Percentiles rank a stretch among this genome's conserved stretches.
Evolutionary conservation across 2,797 vertebrate species (phyloP).

Genomic region (Taeniopygia guttata): DNA sequence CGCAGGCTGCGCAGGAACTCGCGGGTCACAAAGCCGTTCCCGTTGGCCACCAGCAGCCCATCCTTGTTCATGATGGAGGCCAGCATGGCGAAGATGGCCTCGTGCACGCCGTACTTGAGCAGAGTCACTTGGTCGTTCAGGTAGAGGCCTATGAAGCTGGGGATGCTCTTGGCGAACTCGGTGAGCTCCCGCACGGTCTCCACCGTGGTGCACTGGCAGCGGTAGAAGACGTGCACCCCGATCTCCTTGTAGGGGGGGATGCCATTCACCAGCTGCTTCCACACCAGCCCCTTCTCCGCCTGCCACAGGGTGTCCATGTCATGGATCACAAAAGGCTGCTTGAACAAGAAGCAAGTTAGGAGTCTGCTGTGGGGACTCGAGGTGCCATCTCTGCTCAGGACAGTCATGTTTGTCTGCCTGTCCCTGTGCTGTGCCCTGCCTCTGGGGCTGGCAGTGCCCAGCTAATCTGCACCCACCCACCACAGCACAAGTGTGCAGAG

Average conservation of each 20-base stretch:
- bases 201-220: conserved; percentile 97
- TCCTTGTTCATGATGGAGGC: conserved; percentile 99
- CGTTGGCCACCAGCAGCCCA: conserved; percentile 92
- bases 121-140: conserved; percentile 98
- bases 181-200: conserved; percentile 97
- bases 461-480: background rate
- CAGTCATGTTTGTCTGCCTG: background rate
- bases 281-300: conserved; percentile 94
- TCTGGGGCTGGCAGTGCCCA: background rate
- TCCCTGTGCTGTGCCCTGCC: background rate
- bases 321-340: conserved; percentile 97
- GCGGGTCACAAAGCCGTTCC: conserved; percentile 94
- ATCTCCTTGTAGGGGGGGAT: conserved; percentile 95
- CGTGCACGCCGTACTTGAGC: conserved; percentile 96
- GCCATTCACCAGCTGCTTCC: conserved; percentile 91
- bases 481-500: background rate
- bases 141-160: conserved; percentile 92
- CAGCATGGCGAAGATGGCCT: conserved; percentile 98
- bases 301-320: conserved; percentile 97
- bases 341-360: conserved; percentile 31
- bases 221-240: conserved; percentile 96
- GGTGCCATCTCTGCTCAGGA: background rate
- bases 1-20: conserved; percentile 96
- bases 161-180: conserved; percentile 99
- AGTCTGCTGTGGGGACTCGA: background rate